Base-by-base conservation (phyloP, 2,797 vertebrate genomes). In the Pangasius sanitwongsei region DNA sequence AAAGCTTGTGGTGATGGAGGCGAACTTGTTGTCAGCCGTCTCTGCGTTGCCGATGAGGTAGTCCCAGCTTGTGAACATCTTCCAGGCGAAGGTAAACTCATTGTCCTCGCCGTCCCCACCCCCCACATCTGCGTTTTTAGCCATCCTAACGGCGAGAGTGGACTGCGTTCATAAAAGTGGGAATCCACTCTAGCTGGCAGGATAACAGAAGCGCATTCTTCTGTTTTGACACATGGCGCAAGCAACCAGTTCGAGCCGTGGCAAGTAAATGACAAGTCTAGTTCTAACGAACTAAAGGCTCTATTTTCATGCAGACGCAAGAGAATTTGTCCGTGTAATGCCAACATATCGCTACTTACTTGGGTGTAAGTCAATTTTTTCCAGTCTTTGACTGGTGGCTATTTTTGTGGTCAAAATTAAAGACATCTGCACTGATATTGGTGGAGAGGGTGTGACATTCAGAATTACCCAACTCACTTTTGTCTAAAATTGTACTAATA, bases 31-130 rank as follows among this genome's bases (percentile, higher is more conserved):
- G 95, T 99, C 98, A 0, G 98, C 98, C 0, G 98, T 99, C 93
- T 99, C 98, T 11, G 98, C 93, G 44, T 99, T 99, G 90, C 98
- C 98, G 1, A 99, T 99, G 91, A 99, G 97, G 93, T 99, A 99
- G 94, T 99, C 98, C 98, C 98, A 99, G 95, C 99, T 99, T 93
- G 98, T 99, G 96, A 99, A 99, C 98, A 99, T 99, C 95, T 99
- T 99, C 97, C 98, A 99, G 94, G 97, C 97, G 86, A 99, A 99
- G 28, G 97, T 97, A 94, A 98, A 99, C 93, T 97, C 97, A 6
- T 96, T 95, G 18, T 96, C 98, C 0, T 98, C 98, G 8, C 97
- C 97, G 0, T 99, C 98, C 50, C 96, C 95, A 0, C 97, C 97
- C 1, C 95, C 97, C 25, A 99, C 97, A 0, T 99, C 97, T 80